Evolutionary conservation across 2,113 vertebrate species (phyloP), one percentile per base, ranked within the genome.

Genomic region (Neodontobutis hainanensis): DNA sequence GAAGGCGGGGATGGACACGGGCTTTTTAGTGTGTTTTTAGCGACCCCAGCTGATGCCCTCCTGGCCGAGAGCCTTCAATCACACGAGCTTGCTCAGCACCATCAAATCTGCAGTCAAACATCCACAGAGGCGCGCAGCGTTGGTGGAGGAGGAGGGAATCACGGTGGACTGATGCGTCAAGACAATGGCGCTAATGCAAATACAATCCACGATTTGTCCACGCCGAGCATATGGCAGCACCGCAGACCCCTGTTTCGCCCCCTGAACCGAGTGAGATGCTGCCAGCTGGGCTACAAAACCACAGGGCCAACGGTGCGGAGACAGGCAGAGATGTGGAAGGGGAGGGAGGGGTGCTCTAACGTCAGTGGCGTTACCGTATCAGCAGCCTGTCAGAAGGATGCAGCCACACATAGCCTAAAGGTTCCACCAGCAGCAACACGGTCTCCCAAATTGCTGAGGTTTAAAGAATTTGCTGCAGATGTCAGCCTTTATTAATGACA

Each of bases 21-120:
- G 14, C 35, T 32, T 4, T 15, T 55, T 55, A 11, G 32, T 55
- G 6, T 55, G 11, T 46, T 38, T 38, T 38, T 38, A 6, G 12
- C 75, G 76, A 81, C 84, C 80, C 75, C 78, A 55, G 62, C 82
- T 75, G 82, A 91, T 85, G 77, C 76, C 67, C 70, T 44, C 81
- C 75, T 82, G 79, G 84, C 89, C 82, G 81, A 74, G 70, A 85
- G 79, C 83, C 81, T 81, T 78, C 62, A 68, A 81, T 89, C 87
- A 91, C 78, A 85, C 73, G 68, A 82, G 74, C 68, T 75, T 78
- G 70, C 53, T 82, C 80, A 84, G 73, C 82, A 87, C 78, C 88
- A 87, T 85, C 77, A 77, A 83, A 79, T 87, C 79, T 75, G 83
- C 84, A 76, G 70, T 66, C 77, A 79, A 82, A 32, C 70, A 83